phyloP scores from a whole-genome alignment of 2,888 invertebrate genomes.

The Athetis lepigone region DNA sequence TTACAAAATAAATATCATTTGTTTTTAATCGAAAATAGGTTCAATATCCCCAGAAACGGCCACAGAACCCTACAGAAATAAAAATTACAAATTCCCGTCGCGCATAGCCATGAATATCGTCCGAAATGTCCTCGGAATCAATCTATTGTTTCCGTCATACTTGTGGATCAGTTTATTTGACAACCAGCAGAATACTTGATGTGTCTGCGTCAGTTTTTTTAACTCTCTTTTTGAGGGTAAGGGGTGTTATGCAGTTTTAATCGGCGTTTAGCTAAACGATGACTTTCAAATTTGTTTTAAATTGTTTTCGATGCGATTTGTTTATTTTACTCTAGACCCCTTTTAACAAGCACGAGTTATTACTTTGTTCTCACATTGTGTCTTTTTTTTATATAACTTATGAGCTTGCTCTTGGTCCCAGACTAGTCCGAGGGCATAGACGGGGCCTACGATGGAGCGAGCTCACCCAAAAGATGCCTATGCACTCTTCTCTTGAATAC shows the following conservation, averaged over 20 bases:
- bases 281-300: not conserved
- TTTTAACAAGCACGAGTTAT: too few species aligned
- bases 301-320: too few species aligned
- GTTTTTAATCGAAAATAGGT: too few species aligned
- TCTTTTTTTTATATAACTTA: too few species aligned
- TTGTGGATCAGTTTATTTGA: constrained; percentile 45
- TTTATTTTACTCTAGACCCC: too few species aligned
- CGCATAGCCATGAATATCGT: constrained; percentile 43
- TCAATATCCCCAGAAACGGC: not conserved
- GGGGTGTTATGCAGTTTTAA: not conserved
- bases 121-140: constrained; percentile 50
- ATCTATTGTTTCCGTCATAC: constrained; percentile 58
- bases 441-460: too few species aligned
- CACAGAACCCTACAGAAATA: constrained; percentile 45
- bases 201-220: constrained; percentile 17
- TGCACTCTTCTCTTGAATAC: too few species aligned
- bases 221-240: constrained; percentile 2
- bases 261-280: constrained; percentile 1
- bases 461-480: too few species aligned
- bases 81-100: constrained; percentile 60
- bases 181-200: constrained; percentile 29
- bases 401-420: too few species aligned
- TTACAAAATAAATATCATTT: too few species aligned
- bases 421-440: too few species aligned
- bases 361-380: too few species aligned